phyloP scores from a whole-genome alignment of 2,797 vertebrate genomes.

The Decapterus maruadsi region DNA sequence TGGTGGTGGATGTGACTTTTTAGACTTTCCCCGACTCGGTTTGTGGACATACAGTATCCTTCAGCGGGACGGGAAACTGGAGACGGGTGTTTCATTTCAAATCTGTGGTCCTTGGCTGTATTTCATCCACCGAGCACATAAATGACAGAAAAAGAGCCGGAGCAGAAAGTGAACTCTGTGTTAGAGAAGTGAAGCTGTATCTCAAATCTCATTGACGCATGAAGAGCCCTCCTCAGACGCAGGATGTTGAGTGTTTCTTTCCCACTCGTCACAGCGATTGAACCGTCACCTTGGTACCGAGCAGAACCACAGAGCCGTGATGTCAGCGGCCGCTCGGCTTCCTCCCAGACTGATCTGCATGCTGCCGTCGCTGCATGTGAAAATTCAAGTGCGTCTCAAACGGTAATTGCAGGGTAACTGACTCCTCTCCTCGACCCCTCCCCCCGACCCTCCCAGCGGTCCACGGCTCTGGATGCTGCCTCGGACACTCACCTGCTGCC shows the following conservation, averaged over 20 bases:
- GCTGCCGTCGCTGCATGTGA: conserved; percentile 3
- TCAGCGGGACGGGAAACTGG: neutral
- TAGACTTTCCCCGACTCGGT: conserved; percentile 8
- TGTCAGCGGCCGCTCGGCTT: neutral
- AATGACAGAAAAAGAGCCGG: neutral
- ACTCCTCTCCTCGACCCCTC: conserved; percentile 28
- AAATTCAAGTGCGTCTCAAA: conserved; percentile 23
- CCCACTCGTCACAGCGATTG: conserved; percentile 18
- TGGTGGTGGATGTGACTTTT: conserved; percentile 26
- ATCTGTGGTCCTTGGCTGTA: neutral
- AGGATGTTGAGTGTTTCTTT: conserved; percentile 17
- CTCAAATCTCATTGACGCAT: conserved; percentile 8
- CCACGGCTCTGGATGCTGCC: conserved; percentile 13
- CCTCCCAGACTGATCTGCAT: conserved; percentile 22
- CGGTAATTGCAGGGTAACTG: conserved; percentile 22
- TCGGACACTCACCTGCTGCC: conserved; percentile 9
- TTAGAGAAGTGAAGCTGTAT: neutral
- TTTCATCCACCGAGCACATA: neutral
- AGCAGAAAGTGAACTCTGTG: conserved; percentile 1
- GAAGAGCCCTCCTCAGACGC: conserved; percentile 22
- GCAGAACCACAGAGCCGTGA: neutral
- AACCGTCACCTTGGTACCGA: neutral
- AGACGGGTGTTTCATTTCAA: neutral
- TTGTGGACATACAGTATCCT: neutral
- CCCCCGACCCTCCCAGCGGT: conserved; percentile 1